phyloP scores from a whole-genome alignment of 2,888 invertebrate species.

The Rhagophthalmus giganteus region DNA sequence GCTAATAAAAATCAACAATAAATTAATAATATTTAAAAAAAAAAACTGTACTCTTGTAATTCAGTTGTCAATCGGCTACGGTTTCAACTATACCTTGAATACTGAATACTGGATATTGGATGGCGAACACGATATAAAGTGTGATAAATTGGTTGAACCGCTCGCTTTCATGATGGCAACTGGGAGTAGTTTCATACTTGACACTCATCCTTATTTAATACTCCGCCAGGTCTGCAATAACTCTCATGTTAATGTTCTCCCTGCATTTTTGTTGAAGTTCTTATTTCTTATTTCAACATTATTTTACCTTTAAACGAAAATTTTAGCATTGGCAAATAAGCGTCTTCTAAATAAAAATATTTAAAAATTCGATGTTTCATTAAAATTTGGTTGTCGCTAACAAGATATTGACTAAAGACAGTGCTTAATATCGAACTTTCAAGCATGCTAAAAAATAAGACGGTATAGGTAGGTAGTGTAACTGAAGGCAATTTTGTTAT shows the following conservation, averaged over 20 bases:
- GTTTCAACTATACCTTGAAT: too few species aligned
- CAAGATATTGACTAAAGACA: too few species aligned
- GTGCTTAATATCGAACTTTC: conserved; percentile 22
- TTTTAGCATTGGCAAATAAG: too few species aligned
- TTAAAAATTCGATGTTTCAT: conserved; percentile 1
- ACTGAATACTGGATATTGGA: too few species aligned
- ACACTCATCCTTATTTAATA: conserved; percentile 30
- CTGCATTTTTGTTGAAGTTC: conserved; percentile 20
- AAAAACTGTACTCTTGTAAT: too few species aligned
- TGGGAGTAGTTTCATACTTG: conserved; percentile 27
- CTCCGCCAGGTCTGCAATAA: conserved; percentile 25
- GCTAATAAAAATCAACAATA: too few species aligned
- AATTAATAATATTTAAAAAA: too few species aligned
- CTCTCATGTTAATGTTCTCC: conserved; percentile 25
- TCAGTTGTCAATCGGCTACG: too few species aligned
- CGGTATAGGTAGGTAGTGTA: conserved; percentile 40
- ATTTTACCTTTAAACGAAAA: background rate
- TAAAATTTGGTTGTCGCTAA: conserved; percentile 2
- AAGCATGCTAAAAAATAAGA: conserved; percentile 42
- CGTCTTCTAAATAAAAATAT: background rate
- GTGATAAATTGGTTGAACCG: conserved; percentile 24
- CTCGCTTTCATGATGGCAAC: conserved; percentile 22
- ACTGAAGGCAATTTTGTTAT: conserved; percentile 41
- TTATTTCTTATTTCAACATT: conserved; percentile 9
- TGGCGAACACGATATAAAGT: conserved; percentile 18